Conservation (phyloP, 2,888 invertebrate genomes). For the Fragum fragum region DNA sequence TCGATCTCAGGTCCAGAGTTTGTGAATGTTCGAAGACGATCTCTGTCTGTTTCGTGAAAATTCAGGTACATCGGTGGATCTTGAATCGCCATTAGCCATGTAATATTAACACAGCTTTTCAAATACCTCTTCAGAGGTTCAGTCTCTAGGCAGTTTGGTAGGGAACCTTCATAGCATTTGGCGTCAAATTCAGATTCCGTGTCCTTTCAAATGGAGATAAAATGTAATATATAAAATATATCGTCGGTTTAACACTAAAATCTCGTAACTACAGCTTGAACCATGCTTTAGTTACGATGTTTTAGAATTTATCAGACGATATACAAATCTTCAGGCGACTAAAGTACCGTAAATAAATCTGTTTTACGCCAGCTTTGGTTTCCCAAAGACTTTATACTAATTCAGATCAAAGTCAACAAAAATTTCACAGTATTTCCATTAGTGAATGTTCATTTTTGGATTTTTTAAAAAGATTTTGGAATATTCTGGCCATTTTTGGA, state of each 20-base stretch:
- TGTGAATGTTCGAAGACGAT: not conserved
- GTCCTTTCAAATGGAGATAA: not conserved
- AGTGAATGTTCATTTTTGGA: too few species aligned
- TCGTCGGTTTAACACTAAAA: not conserved
- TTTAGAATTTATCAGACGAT: not conserved
- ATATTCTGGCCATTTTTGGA: too few species aligned
- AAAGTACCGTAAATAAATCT: too few species aligned
- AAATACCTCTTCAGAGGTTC: not conserved
- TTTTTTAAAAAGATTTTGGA: too few species aligned
- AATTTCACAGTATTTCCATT: too few species aligned
- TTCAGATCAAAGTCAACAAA: too few species aligned
- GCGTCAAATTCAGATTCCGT: not conserved
- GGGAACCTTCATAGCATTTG: not conserved
- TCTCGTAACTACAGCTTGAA: too few species aligned
- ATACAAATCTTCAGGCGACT: too few species aligned
- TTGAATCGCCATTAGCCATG: conserved; percentile 6
- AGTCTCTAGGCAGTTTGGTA: not conserved
- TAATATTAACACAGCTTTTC: not conserved
- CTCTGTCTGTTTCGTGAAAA: not conserved
- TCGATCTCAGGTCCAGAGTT: not conserved
- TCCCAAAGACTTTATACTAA: too few species aligned
- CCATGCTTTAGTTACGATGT: too few species aligned
- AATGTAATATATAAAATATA: not conserved
- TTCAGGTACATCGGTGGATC: conserved; percentile 14
- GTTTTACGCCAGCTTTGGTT: too few species aligned